Evolutionary conservation across 1,140 invertebrate genomes (phyloP), one percentile per base, ranked within the genome.

Genomic region (Bombus consobrinus): DNA sequence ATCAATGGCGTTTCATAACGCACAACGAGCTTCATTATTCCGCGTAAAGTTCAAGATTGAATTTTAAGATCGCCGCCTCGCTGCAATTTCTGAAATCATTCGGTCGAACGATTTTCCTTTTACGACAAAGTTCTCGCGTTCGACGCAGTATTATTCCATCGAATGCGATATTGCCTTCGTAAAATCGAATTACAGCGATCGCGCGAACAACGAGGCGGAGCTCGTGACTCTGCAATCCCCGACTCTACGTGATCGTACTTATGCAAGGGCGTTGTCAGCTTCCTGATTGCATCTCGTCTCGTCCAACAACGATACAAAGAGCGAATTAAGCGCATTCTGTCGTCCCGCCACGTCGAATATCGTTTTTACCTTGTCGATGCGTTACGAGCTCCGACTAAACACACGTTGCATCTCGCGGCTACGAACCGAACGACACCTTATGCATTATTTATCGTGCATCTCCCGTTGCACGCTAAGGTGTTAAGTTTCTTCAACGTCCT

Each of bases 391-490:
- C 41, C 73, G n/a, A 10, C 5, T 43, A 32, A 83, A 71, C 64
- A 53, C 47, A 53, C 47, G 47, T 53, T 53, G 64, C 32, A 18
- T 78, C 57, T 78, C 82, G 72, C 37, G 47, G 37, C 32, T 66
- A 41, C 22, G 77, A 83, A 59, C 62, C 57, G 66, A 43, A 53
- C 47, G 37, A 79, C 57, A 37, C 4, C 43, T 53, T 13, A 84
- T 84, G 64, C 47, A 84, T 84, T 84, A 84, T 84, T 84, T 79
- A 84, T 84, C 64, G 13, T 5, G 47, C 18, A 37, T 32, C 32
- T 43, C n/a, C 3, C 37, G 47, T 43, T 71, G 47, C 74, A 32
- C 74, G 39, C 43, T 3, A n/a, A 43, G 39, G 82, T 84, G 74
- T 84, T 76, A 66, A 76, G 59, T 76, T 82, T 53, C 71, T 12